Conservation (phyloP, 2,113 vertebrate species). For the Cyprinus carpio region DNA sequence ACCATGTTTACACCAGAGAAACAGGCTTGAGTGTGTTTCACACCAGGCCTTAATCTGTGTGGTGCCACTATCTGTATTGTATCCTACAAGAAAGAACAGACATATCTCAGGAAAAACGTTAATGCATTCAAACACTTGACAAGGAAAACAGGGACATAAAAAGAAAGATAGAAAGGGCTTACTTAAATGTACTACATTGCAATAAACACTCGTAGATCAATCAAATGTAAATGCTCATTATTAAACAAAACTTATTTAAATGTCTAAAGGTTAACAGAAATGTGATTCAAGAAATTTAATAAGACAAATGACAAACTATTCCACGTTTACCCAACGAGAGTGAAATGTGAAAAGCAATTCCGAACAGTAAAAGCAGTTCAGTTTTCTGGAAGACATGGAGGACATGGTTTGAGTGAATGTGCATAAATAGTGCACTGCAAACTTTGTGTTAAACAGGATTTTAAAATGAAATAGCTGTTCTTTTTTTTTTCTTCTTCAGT, state of each 20-base stretch:
- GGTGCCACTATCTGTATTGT: constrained; percentile 87
- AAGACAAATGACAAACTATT: constrained; percentile 90
- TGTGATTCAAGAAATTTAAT: constrained; percentile 70
- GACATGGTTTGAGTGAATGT: background rate
- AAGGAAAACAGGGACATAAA: constrained; percentile 77
- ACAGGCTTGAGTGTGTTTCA: constrained; percentile 67
- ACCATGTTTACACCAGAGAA: constrained; percentile 76
- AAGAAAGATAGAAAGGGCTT: constrained; percentile 85
- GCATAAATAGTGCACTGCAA: no score
- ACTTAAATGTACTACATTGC: constrained; percentile 88
- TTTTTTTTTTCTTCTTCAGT: background rate
- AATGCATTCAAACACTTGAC: constrained; percentile 98
- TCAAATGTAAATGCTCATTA: constrained; percentile 66
- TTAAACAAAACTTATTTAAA: constrained; percentile 83
- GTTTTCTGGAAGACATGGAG: constrained; percentile 23
- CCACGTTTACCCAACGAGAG: constrained; percentile 72
- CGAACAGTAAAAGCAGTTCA: constrained; percentile 65
- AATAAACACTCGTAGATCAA: constrained; percentile 81
- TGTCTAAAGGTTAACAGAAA: constrained; percentile 55
- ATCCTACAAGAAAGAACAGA: constrained; percentile 98
- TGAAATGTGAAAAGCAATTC: constrained; percentile 46
- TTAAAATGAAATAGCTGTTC: background rate
- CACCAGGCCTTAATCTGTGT: constrained; percentile 99
- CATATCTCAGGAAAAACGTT: constrained; percentile 98
- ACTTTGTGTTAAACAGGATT: background rate